Evolutionary conservation across 2,888 invertebrate genomes (phyloP), one percentile per base, ranked within the genome.

Genomic region (Lycia hirtaria): DNA sequence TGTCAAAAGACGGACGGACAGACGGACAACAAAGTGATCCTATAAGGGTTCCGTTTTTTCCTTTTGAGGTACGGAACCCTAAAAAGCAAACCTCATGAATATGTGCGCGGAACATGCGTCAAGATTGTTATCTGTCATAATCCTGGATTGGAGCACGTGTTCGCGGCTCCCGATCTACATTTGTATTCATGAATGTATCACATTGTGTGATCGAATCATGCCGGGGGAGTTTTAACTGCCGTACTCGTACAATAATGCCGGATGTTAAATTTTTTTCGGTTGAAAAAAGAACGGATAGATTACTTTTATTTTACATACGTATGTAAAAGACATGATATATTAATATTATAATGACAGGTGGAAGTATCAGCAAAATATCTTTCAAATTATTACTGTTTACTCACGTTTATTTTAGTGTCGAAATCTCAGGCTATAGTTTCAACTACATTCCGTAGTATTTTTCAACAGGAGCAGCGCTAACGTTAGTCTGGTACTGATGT

Each of bases 121-220:
- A 35, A 48, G 51, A 52, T 57, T 52, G 41, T 57, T 52, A 57
- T 57, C 52, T 33, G 37, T 47, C 43, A 48, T 52, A 57, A 57
- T 57, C 41, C 57, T 3, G 43, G 43, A 37, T 52, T 47, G 41
- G 41, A 57, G 43, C 52, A 48, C 40, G 51, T 47, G 43, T 30
- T 51, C 40, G 40, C 38, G 28, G 20, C 37, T 54, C 37, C 52
- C 53, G 43, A 40, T 56, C 35, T 48, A 51, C 47, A 62, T 64
- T 60, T 38, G 50, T 54, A 65, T 65, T 65, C 62, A 65, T 65
- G 62, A 43, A 43, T 51, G 51, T 50, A 60, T 60, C 47, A 30
- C 44, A 14, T 49, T 38, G 48, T 58, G 56, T 58, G 60, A 65
- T 60, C 56, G 56, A 60, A 62, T 62, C 43, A 44, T 57, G 35